phyloP scores from a whole-genome alignment of 2,888 invertebrate species.

The Apotomis betuletana region DNA sequence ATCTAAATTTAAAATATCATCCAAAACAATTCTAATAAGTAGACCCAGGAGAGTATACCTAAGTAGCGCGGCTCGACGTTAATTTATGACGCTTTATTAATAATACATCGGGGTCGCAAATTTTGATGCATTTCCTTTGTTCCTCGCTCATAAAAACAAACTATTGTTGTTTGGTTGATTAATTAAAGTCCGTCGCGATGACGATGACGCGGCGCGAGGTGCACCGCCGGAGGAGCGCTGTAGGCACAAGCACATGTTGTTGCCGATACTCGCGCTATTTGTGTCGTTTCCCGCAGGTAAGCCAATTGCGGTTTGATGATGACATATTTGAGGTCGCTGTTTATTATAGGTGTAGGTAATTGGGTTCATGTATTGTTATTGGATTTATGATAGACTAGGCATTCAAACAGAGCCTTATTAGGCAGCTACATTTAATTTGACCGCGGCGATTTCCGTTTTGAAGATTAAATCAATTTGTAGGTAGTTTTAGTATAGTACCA shows the following conservation, averaged over 20 bases:
- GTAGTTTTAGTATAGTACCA: too few species aligned
- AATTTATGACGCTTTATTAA: conserved; percentile 46
- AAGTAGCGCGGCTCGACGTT: neutral
- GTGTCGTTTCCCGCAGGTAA: conserved; percentile 19
- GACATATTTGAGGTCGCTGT: neutral
- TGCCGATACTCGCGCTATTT: neutral
- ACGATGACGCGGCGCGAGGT: conserved; percentile 40
- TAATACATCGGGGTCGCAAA: conserved; percentile 45
- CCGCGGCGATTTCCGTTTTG: too few species aligned
- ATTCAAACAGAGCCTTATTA: too few species aligned
- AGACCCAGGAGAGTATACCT: neutral
- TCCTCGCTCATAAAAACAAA: conserved; percentile 53
- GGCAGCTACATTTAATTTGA: too few species aligned
- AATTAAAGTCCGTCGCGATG: conserved; percentile 53
- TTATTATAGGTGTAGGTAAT: neutral
- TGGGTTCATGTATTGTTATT: neutral
- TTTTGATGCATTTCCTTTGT: conserved; percentile 48
- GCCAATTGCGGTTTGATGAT: conserved; percentile 14
- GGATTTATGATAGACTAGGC: neutral
- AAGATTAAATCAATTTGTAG: too few species aligned
- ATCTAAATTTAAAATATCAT: neutral
- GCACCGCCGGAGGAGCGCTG: neutral
- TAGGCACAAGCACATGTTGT: neutral
- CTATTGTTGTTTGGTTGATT: conserved; percentile 61
- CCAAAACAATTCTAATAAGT: neutral